Conservation (phyloP, 2,113 vertebrate genomes). For the Mesembrinibis cayennensis region DNA sequence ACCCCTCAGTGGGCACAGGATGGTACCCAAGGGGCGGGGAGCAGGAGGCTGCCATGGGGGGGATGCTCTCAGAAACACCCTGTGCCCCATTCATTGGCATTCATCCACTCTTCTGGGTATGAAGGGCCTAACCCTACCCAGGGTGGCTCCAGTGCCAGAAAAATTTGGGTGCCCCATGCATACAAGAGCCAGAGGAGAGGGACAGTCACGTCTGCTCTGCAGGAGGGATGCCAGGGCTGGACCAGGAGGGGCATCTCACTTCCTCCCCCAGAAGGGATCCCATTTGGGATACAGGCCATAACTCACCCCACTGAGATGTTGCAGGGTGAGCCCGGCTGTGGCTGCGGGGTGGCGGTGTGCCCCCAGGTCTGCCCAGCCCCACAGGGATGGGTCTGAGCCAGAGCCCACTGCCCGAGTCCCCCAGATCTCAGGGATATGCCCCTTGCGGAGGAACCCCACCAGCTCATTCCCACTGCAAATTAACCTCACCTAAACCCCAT, state of each 20-base stretch:
- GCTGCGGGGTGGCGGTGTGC: fast-evolving
- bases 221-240: neutral
- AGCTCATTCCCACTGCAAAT: neutral
- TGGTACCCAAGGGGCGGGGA: neutral
- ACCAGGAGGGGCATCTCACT: fast-evolving
- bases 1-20: neutral
- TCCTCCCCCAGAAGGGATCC: neutral
- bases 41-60: fast-evolving
- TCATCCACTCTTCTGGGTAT: neutral
- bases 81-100: fast-evolving
- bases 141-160: neutral
- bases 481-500: neutral
- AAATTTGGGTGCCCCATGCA: neutral
- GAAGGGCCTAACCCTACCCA: neutral
- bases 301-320: neutral
- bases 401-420: too few relatives aligned
- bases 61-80: fast-evolving
- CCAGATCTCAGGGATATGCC: neutral
- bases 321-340: fast-evolving
- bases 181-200: neutral
- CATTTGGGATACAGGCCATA: neutral
- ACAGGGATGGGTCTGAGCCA: neutral
- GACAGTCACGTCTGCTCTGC: fast-evolving
- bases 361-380: neutral
- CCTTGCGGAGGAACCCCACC: neutral